Evolutionary conservation across 2,888 invertebrate genomes (phyloP).

Genomic region (Auanema freiburgensis): DNA sequence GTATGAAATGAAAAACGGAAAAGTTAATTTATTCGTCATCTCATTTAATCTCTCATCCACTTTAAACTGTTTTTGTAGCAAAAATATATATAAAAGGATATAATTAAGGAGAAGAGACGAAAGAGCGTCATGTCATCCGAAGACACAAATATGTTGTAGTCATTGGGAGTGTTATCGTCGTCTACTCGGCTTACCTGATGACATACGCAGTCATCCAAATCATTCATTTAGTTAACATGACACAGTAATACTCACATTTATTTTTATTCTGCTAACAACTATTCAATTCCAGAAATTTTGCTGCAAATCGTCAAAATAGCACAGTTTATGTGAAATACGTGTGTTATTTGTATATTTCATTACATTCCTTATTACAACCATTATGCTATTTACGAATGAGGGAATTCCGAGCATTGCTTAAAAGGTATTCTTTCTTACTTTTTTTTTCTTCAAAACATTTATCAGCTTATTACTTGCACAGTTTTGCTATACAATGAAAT

Average conservation of each 20-base stretch:
- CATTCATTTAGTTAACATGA: constrained; percentile 37
- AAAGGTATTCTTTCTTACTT: constrained; percentile 22
- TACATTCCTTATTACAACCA: constrained; percentile 53
- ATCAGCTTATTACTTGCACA: constrained; percentile 1
- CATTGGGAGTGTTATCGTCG: constrained; percentile 52
- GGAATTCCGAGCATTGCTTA: constrained; percentile 45
- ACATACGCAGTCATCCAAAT: constrained; percentile 48
- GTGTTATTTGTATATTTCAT: constrained; percentile 40
- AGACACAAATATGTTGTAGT: constrained; percentile 53
- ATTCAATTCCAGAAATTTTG: constrained; percentile 7
- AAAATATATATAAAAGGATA: not conserved
- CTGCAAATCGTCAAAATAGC: constrained; percentile 1
- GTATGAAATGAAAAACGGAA: constrained; percentile 20
- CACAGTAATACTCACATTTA: constrained; percentile 11
- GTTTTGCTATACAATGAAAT: not conserved
- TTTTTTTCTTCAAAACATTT: not conserved
- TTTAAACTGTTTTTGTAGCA: not conserved
- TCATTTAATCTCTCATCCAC: not conserved
- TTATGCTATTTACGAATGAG: constrained; percentile 53
- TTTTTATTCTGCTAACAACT: not conserved
- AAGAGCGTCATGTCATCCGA: constrained; percentile 15
- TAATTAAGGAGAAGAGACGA: constrained; percentile 2
- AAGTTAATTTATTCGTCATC: not conserved
- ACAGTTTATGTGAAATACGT: constrained; percentile 33
- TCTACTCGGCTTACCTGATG: constrained; percentile 45